Evolutionary conservation across 2,888 invertebrate genomes (phyloP).

Genomic region (Yponomeuta malinellus): DNA sequence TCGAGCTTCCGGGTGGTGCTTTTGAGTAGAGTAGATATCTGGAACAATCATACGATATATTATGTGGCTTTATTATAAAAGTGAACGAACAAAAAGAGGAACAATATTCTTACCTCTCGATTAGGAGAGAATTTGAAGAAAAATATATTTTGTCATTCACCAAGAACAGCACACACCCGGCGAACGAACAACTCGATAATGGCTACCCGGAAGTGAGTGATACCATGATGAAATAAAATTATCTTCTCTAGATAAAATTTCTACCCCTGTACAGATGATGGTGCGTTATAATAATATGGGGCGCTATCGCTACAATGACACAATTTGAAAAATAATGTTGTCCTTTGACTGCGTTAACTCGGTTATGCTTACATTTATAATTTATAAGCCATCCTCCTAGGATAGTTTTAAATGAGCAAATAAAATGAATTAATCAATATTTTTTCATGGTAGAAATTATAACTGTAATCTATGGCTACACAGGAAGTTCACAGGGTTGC

Average conservation of each 20-base stretch:
- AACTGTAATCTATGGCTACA: no score
- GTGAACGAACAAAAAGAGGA: background rate
- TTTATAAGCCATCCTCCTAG: no score
- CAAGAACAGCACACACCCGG: slow-evolving; percentile 65
- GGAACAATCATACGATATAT: slow-evolving; percentile 34
- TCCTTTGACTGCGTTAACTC: no score
- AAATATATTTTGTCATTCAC: slow-evolving; percentile 57
- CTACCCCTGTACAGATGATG: background rate
- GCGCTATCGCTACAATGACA: background rate
- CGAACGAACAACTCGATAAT: slow-evolving; percentile 80
- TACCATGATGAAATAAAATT: background rate
- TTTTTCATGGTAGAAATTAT: no score
- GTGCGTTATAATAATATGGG: no score
- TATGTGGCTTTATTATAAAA: background rate
- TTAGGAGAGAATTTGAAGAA: slow-evolving; percentile 63
- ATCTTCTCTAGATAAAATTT: background rate
- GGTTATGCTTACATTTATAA: no score
- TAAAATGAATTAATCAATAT: no score
- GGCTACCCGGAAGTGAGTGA: slow-evolving; percentile 38
- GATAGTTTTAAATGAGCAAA: no score
- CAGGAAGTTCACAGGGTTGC: no score
- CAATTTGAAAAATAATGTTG: no score
- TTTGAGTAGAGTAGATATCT: slow-evolving; percentile 59
- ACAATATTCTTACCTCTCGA: slow-evolving; percentile 59
- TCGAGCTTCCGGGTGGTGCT: slow-evolving; percentile 45